Evolutionary conservation across 1,140 invertebrate genomes (phyloP).

Genomic region (Proctacanthus coquilletti): DNA sequence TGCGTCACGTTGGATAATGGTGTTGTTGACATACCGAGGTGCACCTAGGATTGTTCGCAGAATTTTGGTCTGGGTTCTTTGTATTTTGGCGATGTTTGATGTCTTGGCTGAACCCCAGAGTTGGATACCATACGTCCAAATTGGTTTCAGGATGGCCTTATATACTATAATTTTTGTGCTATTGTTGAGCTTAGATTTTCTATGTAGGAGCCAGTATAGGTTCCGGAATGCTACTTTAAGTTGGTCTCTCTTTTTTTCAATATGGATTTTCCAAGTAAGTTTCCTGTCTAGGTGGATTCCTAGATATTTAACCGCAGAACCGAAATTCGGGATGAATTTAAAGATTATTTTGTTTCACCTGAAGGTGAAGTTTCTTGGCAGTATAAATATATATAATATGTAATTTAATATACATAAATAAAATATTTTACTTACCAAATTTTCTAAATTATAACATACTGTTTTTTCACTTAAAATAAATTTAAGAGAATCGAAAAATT

Average conservation of each 20-base stretch:
- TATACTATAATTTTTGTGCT: no score
- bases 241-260: constrained; percentile 7
- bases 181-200: no score
- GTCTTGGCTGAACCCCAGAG: no score
- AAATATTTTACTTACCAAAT: constrained; percentile 8
- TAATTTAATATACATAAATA: constrained; percentile 6
- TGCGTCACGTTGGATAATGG: no score
- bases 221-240: no score
- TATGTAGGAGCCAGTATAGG: not conserved
- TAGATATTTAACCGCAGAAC: constrained; percentile 7
- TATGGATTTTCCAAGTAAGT: constrained; percentile 9
- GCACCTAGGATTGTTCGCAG: no score
- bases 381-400: constrained; percentile 7
- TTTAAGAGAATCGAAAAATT: constrained; percentile 6
- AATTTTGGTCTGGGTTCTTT: no score
- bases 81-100: no score
- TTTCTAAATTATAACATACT: constrained; percentile 7
- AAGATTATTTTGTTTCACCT: constrained; percentile 5
- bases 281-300: constrained; percentile 8
- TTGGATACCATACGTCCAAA: no score
- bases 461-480: constrained; percentile 6
- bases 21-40: no score
- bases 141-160: no score
- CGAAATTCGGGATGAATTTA: not conserved
- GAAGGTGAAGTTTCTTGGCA: constrained; percentile 7